phyloP scores from a whole-genome alignment of 2,797 vertebrate species.

The Phyllotis vaccarum region DNA sequence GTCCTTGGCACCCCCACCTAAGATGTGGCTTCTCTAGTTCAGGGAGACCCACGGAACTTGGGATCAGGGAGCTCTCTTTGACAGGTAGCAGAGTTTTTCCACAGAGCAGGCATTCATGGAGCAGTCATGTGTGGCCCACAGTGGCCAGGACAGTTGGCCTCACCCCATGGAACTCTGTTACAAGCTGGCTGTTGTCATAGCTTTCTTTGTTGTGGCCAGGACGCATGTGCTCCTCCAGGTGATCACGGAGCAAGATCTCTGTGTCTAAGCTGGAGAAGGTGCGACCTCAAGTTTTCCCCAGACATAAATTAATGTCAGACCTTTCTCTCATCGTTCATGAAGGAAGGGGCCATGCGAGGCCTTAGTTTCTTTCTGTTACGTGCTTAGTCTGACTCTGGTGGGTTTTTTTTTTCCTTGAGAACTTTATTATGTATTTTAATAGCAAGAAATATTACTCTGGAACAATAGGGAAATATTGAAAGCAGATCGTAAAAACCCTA shows the following conservation, averaged over 20 bases:
- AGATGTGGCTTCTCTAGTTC: neutral
- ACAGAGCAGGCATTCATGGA: neutral
- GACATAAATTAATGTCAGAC: neutral
- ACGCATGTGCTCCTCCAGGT: rapidly evolving
- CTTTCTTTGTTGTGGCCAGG: no score
- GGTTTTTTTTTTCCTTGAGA: conserved; percentile 44
- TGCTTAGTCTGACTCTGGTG: neutral
- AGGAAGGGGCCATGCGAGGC: neutral
- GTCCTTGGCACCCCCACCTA: neutral
- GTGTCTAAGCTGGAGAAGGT: neutral
- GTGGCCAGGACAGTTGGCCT: neutral
- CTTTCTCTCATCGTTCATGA: neutral
- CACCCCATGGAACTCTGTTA: rapidly evolving
- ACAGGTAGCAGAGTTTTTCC: neutral
- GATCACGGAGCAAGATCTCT: no score
- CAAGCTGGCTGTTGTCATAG: neutral
- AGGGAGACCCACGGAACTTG: neutral
- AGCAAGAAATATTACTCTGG: conserved; percentile 68
- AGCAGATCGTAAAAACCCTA: conserved; percentile 65
- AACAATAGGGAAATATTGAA: conserved; percentile 76
- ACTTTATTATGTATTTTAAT: conserved; percentile 80
- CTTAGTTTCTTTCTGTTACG: neutral
- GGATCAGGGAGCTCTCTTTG: neutral
- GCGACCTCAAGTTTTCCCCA: neutral
- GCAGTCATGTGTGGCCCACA: no score